Base-by-base conservation (phyloP, 2,888 invertebrate genomes). In the Diadegma fenestrale region DNA sequence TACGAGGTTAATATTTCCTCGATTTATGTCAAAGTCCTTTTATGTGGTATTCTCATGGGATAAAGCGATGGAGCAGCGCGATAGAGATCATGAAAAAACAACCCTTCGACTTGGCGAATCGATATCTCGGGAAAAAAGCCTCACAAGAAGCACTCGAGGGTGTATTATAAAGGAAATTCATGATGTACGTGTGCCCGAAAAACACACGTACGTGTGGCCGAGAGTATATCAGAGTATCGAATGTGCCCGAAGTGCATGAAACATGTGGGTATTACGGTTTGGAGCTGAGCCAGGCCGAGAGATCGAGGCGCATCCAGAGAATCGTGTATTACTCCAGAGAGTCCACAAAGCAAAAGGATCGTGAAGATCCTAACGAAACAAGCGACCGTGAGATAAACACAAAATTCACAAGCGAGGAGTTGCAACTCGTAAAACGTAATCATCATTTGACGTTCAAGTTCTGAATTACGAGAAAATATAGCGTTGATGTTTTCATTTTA, bases 321-420 rank as follows among this genome's bases (percentile, higher is more conserved):
- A 76, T 61, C 51, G 37, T n/a, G 72, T 77, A 63, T 64, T 51
- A 72, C 58, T 76, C 45, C n/a, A 26, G 64, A 69, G 71, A 71
- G 37, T 58, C 54, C 54, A 61, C 12, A 30, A 75, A 22, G 19
- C 17, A 26, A 26, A 63, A 75, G 64, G 48, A 73, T 26, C 61
- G 26, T 14, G n/a, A 48, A 64, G 22, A 79, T 30, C 43, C n/a
- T 14, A 66, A 72, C 22, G 48, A 78, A 77, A 80, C 58, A 69
- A 84, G 81, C 68, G 81, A 61, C 73, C 77, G 77, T 84, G 69
- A 81, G 81, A 84, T 72, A 12, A 77, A 69, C 80, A 58, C 26
- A 48, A 84, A 64, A 76, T 45, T n/a, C n/a, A 64, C 19, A 41
- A 45, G 41, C 19, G 51, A 51, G 75, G 79, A 75, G 75, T 51